A percentile compares a stretch with the other conserved stretches of the same genome.
Evolutionary conservation across 2,888 invertebrate genomes (phyloP).

Genomic region (Polia nebulosa): DNA sequence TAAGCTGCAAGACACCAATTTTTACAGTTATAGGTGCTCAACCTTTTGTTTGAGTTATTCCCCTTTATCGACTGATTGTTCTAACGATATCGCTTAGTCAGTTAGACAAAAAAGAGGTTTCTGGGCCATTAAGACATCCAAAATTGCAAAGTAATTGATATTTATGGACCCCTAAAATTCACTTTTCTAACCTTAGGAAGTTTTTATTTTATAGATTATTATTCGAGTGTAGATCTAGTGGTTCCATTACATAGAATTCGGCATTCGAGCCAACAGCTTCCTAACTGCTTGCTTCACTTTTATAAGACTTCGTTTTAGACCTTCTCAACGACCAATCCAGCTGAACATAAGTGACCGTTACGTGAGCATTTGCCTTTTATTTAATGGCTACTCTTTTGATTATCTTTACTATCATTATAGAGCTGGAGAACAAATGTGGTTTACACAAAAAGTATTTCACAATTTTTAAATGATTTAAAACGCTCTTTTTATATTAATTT

Average conservation of each 20-base stretch:
- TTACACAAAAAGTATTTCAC: neutral
- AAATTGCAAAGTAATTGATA: neutral
- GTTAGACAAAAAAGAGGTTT: too few species aligned
- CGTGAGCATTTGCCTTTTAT: neutral
- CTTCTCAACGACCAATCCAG: constrained; percentile 8
- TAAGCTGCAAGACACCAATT: neutral
- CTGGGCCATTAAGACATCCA: too few species aligned
- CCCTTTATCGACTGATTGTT: too few species aligned
- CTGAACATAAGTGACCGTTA: constrained; percentile 6
- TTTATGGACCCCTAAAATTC: constrained; percentile 16
- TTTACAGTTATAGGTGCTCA: too few species aligned
- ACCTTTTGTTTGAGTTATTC: too few species aligned
- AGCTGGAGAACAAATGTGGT: neutral
- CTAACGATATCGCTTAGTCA: too few species aligned
- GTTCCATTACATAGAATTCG: constrained; percentile 15
- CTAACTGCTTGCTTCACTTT: constrained; percentile 23
- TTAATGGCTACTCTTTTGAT: neutral
- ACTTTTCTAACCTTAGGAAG: neutral
- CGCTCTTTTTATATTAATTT: too few species aligned
- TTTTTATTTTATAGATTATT: neutral
- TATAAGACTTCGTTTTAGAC: constrained; percentile 21
- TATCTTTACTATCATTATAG: neutral
- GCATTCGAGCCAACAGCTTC: constrained; percentile 19
- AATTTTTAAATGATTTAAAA: neutral
- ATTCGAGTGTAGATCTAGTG: constrained; percentile 2